Evolutionary conservation across 2,113 vertebrate species (phyloP), one percentile per base, ranked within the genome.

Genomic region (Aspidoscelis tigris): DNA sequence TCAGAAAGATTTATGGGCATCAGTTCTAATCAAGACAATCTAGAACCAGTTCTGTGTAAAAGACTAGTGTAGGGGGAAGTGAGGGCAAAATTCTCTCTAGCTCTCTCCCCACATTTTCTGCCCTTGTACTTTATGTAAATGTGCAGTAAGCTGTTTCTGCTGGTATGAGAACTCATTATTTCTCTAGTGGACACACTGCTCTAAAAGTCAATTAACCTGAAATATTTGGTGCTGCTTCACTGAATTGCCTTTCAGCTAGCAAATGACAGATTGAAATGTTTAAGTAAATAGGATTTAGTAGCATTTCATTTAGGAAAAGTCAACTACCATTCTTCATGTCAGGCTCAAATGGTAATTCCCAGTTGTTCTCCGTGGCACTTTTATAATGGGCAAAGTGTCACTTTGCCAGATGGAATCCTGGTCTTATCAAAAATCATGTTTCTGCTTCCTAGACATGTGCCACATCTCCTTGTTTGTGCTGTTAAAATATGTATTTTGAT

Each of bases 261-360:
- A 71, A 85, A 74, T 70, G 1, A 50, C 55, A 9, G 8, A 87
- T 65, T 90, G 80, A 78, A 85, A 83, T 76, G 87, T 84, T 82
- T 83, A 22, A 79, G 76, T 76, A 70, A 74, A 61, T 58, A 61
- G 80, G 65, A 50, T 72, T 81, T 88, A 82, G 78, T 85, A 76
- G 64, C 70, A 61, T 43, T 61, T 83, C 0, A 3, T 26, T 87
- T 66, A 68, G 81, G 86, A 76, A 80, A 85, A 75, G 64, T 80
- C 83, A 74, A 76, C 41, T 44, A 53, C 82, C 69, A 21, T 33
- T 50, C 7, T 70, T 71, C 68, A 6, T 86, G 81, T 81, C 53
- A 0, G 55, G 26, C 70, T 64, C 78, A 79, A 88, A 69, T 78
- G 26, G 2, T 4, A 24, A 84, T 41, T 55, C n/a, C 72, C 88